Percentiles rank a stretch among this genome's conserved stretches.
Evolutionary conservation across 2,888 invertebrate genomes (phyloP).

Genomic region (Flexamia atlantica): DNA sequence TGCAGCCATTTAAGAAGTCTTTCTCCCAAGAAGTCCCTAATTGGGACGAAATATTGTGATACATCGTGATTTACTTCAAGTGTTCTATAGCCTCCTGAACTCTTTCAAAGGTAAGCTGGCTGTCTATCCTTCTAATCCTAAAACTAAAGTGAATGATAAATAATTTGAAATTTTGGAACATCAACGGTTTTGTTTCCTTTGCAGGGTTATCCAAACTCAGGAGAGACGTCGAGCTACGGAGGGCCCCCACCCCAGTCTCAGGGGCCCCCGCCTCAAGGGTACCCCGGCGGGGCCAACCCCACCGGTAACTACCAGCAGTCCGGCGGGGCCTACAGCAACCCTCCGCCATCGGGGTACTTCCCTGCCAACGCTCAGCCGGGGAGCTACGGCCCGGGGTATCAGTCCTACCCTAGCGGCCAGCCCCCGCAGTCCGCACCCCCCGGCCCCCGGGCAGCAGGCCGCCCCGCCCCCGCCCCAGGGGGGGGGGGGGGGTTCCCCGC

Average conservation of each 20-base stretch:
- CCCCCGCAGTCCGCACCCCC: conserved; percentile 70
- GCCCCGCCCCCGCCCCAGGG: conserved; percentile 70
- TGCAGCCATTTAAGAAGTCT: too few relatives aligned
- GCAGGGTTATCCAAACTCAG: conserved; percentile 68
- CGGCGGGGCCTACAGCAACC: conserved; percentile 59
- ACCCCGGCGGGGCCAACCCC: conserved; percentile 69
- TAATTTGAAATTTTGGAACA: too few relatives aligned
- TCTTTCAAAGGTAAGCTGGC: too few relatives aligned
- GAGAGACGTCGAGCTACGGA: conserved; percentile 69
- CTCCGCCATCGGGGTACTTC: conserved; percentile 57
- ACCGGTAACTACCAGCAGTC: conserved; percentile 56
- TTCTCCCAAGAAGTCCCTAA: too few relatives aligned
- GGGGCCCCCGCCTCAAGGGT: conserved; percentile 75
- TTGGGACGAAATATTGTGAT: too few relatives aligned
- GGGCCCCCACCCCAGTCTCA: conserved; percentile 70
- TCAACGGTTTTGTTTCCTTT: too few relatives aligned
- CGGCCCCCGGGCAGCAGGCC: conserved; percentile 68
- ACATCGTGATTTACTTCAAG: too few relatives aligned
- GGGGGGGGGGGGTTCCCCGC: conserved; percentile 53
- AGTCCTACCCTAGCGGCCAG: conserved; percentile 47
- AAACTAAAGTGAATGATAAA: too few relatives aligned
- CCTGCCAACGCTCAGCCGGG: conserved; percentile 74
- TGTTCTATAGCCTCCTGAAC: too few relatives aligned
- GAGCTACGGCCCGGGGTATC: conserved; percentile 65
- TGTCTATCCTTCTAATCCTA: too few relatives aligned